These are phyloP conservation scores for Eucera pruinosa DNA, from an alignment of 2,888 invertebrate genomes.

Conservation along the genomic window DNA sequence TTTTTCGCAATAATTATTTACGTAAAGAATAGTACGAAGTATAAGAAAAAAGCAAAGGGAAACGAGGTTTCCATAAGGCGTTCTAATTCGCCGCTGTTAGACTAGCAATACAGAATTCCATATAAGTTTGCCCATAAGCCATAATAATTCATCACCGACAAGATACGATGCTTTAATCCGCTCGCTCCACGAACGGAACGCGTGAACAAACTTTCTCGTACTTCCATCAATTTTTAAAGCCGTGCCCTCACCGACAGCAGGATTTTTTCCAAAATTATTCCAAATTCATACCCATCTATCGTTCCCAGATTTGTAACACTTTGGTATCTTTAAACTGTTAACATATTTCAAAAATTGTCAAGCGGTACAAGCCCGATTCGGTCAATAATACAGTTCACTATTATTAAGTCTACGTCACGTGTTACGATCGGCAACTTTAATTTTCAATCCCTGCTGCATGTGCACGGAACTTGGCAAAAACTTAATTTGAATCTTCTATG, in stretches of 20 bases:
- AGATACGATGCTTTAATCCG: slow-evolving; percentile 22
- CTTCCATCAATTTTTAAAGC: slow-evolving; percentile 24
- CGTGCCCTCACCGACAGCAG: background rate
- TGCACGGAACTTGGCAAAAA: slow-evolving; percentile 10
- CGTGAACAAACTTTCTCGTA: slow-evolving; percentile 9
- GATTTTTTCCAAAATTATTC: background rate
- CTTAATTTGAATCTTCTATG: slow-evolving; percentile 26
- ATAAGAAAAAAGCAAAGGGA: background rate
- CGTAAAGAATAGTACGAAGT: background rate
- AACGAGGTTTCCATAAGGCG: slow-evolving; percentile 4
- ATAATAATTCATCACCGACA: slow-evolving; percentile 50
- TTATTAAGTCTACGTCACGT: background rate
- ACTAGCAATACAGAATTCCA: slow-evolving; percentile 43
- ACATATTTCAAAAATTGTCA: no score
- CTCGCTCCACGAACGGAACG: background rate
- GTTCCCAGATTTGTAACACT: background rate
- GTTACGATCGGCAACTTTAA: slow-evolving; percentile 13
- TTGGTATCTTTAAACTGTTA: no score
- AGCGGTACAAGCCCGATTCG: no score
- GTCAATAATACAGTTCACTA: no score
- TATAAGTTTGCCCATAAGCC: slow-evolving; percentile 51
- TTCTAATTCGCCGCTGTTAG: slow-evolving; percentile 46
- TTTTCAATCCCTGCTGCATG: background rate
- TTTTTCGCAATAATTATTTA: background rate
- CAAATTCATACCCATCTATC: background rate